A percentile compares a stretch with the other conserved stretches of the same genome.
Conservation (phyloP, 2,888 invertebrate genomes). For the Himalopsyche anomala region DNA sequence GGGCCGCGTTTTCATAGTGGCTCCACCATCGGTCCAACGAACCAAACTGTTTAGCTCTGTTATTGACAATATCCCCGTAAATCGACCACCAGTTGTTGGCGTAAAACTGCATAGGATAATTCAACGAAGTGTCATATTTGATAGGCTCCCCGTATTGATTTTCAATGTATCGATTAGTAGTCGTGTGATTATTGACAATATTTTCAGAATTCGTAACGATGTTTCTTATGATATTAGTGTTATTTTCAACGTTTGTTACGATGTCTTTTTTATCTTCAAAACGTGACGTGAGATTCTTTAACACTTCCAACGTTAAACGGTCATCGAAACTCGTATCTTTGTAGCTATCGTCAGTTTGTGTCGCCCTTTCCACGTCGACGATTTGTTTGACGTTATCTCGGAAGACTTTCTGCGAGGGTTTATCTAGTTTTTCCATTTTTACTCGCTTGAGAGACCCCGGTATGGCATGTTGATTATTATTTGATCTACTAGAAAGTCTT, state of each 20-base stretch:
- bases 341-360: slow-evolving; percentile 51
- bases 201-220: slow-evolving; percentile 43
- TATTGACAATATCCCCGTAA: slow-evolving; percentile 74
- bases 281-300: slow-evolving; percentile 54
- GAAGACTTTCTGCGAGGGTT: background rate
- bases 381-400: slow-evolving; percentile 19
- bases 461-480: background rate
- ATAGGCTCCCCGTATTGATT: background rate
- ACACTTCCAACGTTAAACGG: slow-evolving; percentile 44
- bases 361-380: slow-evolving; percentile 51
- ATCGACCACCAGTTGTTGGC: slow-evolving; percentile 77
- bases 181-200: slow-evolving; percentile 16
- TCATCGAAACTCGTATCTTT: background rate
- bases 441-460: background rate
- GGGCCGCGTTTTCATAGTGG: slow-evolving; percentile 72
- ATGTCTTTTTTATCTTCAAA: slow-evolving; percentile 53
- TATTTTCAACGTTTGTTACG: slow-evolving; percentile 57
- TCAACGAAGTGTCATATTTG: slow-evolving; percentile 38
- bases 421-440: background rate
- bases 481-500: slow-evolving; percentile 13
- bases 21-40: slow-evolving; percentile 76
- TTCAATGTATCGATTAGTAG: background rate
- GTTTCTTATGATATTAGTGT: slow-evolving; percentile 57
- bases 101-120: slow-evolving; percentile 73
- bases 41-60: slow-evolving; percentile 74